Percentiles rank a stretch among this genome's conserved stretches.
phyloP scores from a whole-genome alignment of 1,140 invertebrate genomes.

The Himalopsyche phryganea region DNA sequence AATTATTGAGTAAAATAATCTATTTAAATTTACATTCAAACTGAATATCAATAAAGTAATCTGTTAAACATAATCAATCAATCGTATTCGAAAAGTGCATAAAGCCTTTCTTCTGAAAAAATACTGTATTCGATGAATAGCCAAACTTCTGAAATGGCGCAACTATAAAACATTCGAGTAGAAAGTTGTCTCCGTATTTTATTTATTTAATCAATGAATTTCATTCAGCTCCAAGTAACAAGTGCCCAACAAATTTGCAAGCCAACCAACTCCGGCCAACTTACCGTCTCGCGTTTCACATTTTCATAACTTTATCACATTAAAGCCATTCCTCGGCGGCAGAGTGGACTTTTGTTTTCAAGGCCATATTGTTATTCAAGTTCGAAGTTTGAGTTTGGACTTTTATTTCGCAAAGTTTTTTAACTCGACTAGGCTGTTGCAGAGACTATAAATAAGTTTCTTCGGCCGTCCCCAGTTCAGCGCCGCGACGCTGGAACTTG shows the following conservation, averaged over 20 bases:
- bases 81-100: no score
- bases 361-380: conserved; percentile 36
- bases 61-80: no score
- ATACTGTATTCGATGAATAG: no score
- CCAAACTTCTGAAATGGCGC: no score
- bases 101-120: no score
- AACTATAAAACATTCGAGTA: no score
- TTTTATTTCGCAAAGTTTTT: conserved; percentile 35
- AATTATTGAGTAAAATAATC: no score
- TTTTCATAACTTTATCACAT: conserved; percentile 35
- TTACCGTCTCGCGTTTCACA: neutral
- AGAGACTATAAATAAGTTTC: conserved; percentile 35
- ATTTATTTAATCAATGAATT: no score
- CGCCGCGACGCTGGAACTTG: conserved; percentile 11
- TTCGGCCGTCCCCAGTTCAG: conserved; percentile 3
- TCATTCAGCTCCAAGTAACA: neutral
- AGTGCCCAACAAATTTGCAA: conserved; percentile 9
- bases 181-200: no score
- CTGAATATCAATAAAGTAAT: no score
- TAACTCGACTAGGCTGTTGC: conserved; percentile 16
- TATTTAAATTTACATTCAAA: no score
- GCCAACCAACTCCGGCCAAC: neutral
- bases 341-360: conserved; percentile 33
- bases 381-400: conserved; percentile 33
- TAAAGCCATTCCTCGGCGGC: conserved; percentile 16